Evolutionary conservation across 1,140 invertebrate genomes (phyloP), one percentile per base, ranked within the genome.

Genomic region (Cecropterus lyciades): DNA sequence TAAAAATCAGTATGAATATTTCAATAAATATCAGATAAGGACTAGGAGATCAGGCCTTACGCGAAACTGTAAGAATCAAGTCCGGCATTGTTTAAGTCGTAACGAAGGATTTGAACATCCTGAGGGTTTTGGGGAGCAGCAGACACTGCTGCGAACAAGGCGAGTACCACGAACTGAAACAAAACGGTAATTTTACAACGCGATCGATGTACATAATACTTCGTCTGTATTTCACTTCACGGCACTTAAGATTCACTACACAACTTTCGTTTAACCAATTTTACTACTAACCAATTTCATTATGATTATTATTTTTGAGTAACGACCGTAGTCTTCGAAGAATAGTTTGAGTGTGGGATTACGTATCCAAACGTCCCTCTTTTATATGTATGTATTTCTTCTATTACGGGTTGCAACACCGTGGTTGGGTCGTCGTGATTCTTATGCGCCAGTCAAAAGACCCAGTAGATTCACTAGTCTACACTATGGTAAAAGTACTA

Each of bases 241-340:
- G 57, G 56, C 71, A 82, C 70, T 30, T 59, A 60, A 13, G 59
- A 13, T 16, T 56, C 53, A 56, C 53, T 56, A 68, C 71, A 83
- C 27, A 30, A 30, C 70, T 64, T 42, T 33, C 40, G 14, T 69
- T 85, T 80, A 69, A 91, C 89, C 85, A 84, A 67, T 82, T 89
- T 91, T 87, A 91, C n/a, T 69, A 86, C 86, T 80, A 69, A 91
- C 89, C 85, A 84, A 67, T 82, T 89, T 91, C 89, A 91, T 91
- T 80, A 81, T 86, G 65, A 16, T 65, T 75, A 65, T 74, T 70
- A 64, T 72, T 73, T 37, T 75, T 57, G 70, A 73, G 62, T 70
- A 59, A 64, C 77, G 77, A 74, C 83, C 69, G 75, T 74, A 73
- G 67, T 78, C 77, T 77, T 66, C 71, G 70, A 75, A 80, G 80